These are phyloP conservation scores for Acleris emargana DNA, from an alignment of 2,888 invertebrate species.

Conservation along the genomic window DNA sequence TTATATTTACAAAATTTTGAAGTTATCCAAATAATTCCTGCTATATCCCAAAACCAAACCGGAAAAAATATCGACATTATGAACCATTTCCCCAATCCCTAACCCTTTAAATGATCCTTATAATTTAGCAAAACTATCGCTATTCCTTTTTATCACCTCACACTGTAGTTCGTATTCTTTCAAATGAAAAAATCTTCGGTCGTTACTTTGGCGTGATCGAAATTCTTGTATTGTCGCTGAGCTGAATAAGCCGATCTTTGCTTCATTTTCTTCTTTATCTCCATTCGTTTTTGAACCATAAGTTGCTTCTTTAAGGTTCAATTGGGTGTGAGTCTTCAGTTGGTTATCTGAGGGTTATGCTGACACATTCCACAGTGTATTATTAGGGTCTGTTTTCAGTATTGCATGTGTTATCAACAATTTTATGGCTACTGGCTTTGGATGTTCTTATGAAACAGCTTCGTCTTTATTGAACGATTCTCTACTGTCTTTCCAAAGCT, in stretches of 20 bases:
- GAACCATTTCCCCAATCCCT: background rate
- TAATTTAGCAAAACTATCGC: constrained; percentile 9
- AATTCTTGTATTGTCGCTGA: constrained; percentile 53
- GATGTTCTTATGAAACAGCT: constrained; percentile 51
- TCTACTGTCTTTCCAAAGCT: background rate
- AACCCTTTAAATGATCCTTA: constrained; percentile 1
- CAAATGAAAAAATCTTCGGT: constrained; percentile 46
- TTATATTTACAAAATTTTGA: too few relatives aligned
- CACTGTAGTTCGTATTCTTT: constrained; percentile 22
- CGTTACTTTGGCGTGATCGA: constrained; percentile 43
- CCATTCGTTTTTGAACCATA: background rate
- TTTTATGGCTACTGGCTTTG: constrained; percentile 45
- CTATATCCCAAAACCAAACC: too few relatives aligned
- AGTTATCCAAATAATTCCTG: too few relatives aligned
- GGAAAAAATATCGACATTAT: background rate
- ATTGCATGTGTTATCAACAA: constrained; percentile 52
- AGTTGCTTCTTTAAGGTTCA: constrained; percentile 25
- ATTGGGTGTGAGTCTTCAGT: constrained; percentile 37
- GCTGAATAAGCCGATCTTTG: constrained; percentile 35
- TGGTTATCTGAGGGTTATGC: constrained; percentile 49
- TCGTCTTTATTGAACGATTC: constrained; percentile 51
- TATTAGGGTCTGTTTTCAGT: constrained; percentile 55
- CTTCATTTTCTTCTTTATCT: constrained; percentile 30
- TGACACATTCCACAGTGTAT: constrained; percentile 55
- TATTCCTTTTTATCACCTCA: constrained; percentile 20